phyloP scores from a whole-genome alignment of 2,888 invertebrate species.

The Hemistola chrysoprasaria region DNA sequence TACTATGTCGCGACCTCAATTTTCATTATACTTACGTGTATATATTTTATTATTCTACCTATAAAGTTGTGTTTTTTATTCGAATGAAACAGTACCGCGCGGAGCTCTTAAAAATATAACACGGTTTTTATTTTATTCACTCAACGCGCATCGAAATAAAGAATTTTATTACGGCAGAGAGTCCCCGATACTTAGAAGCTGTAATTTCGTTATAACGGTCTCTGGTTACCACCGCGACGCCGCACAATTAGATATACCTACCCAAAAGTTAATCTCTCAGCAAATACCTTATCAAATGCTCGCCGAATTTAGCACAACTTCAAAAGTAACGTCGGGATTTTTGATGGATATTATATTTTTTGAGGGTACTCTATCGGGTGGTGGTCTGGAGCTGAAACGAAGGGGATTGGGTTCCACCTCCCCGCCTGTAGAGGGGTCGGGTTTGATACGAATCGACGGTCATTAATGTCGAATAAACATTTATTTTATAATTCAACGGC shows the following conservation, averaged over 20 bases:
- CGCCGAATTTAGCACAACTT: conserved; percentile 11
- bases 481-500: conserved; percentile 38
- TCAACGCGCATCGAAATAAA: too few relatives aligned
- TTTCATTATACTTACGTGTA: too few relatives aligned
- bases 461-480: conserved; percentile 55
- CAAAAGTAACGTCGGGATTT: conserved; percentile 18
- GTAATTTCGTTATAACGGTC: conserved; percentile 18
- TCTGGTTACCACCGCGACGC: conserved; percentile 10
- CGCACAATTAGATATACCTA: conserved; percentile 13
- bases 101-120: too few relatives aligned
- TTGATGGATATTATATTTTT: conserved; percentile 21
- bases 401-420: background rate
- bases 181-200: conserved; percentile 4
- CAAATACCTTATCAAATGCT: conserved; percentile 19
- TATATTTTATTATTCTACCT: too few relatives aligned
- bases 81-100: too few relatives aligned
- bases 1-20: too few relatives aligned
- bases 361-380: conserved; percentile 25
- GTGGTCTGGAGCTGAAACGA: background rate
- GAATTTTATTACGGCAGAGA: background rate
- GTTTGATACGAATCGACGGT: conserved; percentile 45
- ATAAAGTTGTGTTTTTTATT: too few relatives aligned
- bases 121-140: too few relatives aligned
- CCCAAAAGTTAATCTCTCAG: conserved; percentile 11
- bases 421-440: conserved; percentile 3